A percentile compares a stretch with the other conserved stretches of the same genome.
Evolutionary conservation across 1,140 invertebrate genomes (phyloP).

Genomic region (Ylistrum balloti): DNA sequence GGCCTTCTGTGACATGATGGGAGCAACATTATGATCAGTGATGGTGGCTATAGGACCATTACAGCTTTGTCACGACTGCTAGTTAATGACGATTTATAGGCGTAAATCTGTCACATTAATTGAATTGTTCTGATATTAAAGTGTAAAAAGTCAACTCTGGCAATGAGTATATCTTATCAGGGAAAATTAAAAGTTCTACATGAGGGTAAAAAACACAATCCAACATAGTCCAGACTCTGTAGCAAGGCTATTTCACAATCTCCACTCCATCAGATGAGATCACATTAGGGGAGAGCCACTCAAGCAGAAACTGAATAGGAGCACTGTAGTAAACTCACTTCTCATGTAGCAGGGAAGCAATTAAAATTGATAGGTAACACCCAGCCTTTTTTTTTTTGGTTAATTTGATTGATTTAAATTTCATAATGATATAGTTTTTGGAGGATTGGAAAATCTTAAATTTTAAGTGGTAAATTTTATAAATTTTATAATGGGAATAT

Average conservation of each 20-base stretch:
- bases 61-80: neutral
- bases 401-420: too few relatives aligned
- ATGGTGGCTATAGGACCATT: neutral
- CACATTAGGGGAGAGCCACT: neutral
- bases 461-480: too few relatives aligned
- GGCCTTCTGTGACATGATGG: neutral
- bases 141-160: conserved; percentile 38
- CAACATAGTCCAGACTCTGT: conserved; percentile 21
- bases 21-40: neutral
- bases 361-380: too few relatives aligned
- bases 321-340: too few relatives aligned
- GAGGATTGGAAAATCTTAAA: too few relatives aligned
- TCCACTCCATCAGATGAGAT: neutral
- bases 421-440: too few relatives aligned
- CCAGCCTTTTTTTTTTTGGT: too few relatives aligned
- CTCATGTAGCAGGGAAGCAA: too few relatives aligned
- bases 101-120: conserved; percentile 28
- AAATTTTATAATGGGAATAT: too few relatives aligned
- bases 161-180: conserved; percentile 34
- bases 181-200: conserved; percentile 16
- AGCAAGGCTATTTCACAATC: neutral
- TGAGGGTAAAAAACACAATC: neutral
- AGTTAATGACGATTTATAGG: conserved; percentile 16
- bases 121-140: conserved; percentile 40
- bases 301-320: neutral